Base-by-base conservation (phyloP, 2,888 invertebrate species). In the Drosophila acutilabella region DNA sequence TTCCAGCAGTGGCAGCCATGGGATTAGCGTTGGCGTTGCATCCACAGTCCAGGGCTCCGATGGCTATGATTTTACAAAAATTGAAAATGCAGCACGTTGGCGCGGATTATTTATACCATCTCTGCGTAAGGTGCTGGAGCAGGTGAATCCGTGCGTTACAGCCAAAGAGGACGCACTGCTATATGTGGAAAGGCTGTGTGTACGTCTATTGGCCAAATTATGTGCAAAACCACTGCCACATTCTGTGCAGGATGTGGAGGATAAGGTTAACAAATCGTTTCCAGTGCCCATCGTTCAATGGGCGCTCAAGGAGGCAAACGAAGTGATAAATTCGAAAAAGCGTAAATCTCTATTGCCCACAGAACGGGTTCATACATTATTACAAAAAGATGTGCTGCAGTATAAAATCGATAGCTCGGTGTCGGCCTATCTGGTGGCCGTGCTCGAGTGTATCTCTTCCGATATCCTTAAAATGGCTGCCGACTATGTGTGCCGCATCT, bases 401-500 rank as follows among this genome's bases (percentile, higher is more conserved):
- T 97, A 96, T 93, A 98, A 97, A 93, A 95, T 97, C 78, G 97
- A 97, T 93, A 95, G 95, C 71, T 96, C 97, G 64, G 98, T 98
- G 36, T 96, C 98, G 3, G 94, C 97, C 64, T 98, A 97, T 93
- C 95, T 98, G 90, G 97, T 97, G 47, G 98, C 97, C 51, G 97
- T 99, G 45, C 93, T 99, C 80, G 99, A 99, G 93, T 98, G 98
- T 92, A 98, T 99, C 81, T 97, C 98, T 77, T 96, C 97, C 1
- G 99, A 99, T 93, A 98, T 99, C 84, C 93, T 99, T 57, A 98
- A 98, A 94, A 94, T 99, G 92, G 97, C 98, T 57, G 98, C 98
- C 56, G 98, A 98, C 92, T 99, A 98, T 93, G 99, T 99, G 41
- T 98, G 98, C 93, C 98, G 98, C 93, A 98, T 99, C 83, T 96